Conservation (phyloP, 23 tunicate genomes). For the Phallusia fumigata region DNA sequence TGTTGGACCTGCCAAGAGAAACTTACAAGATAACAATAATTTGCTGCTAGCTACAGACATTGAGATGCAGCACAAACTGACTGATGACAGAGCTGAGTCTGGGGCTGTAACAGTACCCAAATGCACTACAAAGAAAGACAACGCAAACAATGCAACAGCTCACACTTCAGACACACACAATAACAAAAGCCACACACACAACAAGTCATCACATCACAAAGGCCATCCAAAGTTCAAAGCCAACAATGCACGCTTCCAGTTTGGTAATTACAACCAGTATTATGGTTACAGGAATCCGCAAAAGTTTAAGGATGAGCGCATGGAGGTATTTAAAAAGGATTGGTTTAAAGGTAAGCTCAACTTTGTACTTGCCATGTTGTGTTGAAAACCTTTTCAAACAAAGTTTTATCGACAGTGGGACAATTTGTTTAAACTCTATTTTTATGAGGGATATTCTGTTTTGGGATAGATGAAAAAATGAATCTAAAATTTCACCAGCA, state of each 20-base stretch:
- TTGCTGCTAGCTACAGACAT: conserved; percentile 1
- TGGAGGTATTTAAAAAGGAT: conserved; percentile 77
- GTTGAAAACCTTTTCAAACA: too few species aligned
- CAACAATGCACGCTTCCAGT: conserved; percentile 62
- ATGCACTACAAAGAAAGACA: not conserved
- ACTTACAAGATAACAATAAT: not conserved
- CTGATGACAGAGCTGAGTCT: not conserved
- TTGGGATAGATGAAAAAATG: too few species aligned
- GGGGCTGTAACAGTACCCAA: not conserved
- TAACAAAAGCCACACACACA: not conserved
- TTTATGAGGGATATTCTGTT: too few species aligned
- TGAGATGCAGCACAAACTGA: not conserved
- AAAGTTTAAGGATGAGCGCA: conserved; percentile 82
- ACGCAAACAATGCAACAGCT: not conserved
- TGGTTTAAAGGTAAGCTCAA: conserved; percentile 97
- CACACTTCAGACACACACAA: not conserved
- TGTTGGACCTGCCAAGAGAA: not conserved
- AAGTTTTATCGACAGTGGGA: too few species aligned
- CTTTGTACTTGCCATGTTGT: too few species aligned
- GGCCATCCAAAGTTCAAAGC: conserved; percentile 29
- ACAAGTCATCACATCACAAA: not conserved
- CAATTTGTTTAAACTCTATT: too few species aligned
- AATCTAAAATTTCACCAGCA: too few species aligned
- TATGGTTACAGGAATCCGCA: conserved; percentile 93
- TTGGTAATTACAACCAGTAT: conserved; percentile 90